Evolutionary conservation across 2,113 vertebrate species (phyloP).

Genomic region (Colius striatus): DNA sequence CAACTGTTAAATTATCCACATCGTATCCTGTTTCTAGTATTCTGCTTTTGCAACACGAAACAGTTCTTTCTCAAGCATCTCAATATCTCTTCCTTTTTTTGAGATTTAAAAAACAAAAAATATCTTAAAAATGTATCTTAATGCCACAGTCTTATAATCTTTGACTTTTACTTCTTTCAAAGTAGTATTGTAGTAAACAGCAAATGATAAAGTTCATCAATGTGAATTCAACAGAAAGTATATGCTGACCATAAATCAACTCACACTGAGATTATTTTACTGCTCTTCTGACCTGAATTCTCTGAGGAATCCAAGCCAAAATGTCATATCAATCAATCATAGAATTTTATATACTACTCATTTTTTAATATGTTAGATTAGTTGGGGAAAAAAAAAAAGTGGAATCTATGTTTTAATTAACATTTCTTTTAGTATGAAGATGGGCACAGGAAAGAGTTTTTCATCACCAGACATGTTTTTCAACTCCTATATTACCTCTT

Average conservation of each 20-base stretch:
- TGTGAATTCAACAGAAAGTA: background rate
- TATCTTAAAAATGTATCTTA: background rate
- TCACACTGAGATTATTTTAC: background rate
- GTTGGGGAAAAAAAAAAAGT: accelerated
- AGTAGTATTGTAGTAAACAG: background rate
- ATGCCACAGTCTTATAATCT: background rate
- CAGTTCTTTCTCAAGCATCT: slow-evolving; percentile 6
- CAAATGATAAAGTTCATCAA: background rate
- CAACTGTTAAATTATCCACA: slow-evolving; percentile 57
- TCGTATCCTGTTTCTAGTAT: background rate
- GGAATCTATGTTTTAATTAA: background rate
- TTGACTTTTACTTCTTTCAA: background rate
- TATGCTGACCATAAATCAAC: background rate
- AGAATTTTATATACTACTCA: background rate
- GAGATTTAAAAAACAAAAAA: background rate
- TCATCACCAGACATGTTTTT: background rate
- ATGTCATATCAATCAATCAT: background rate
- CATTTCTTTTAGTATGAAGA: background rate
- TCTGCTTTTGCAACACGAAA: slow-evolving; percentile 8
- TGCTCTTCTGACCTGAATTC: background rate
- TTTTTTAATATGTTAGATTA: background rate
- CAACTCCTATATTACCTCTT: background rate
- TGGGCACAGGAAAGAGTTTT: background rate
- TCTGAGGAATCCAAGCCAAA: background rate
- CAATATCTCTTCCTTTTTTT: background rate